Percentiles rank a stretch among this genome's conserved stretches.
Evolutionary conservation across 92 coral and sea anemone species (phyloP).

Genomic region (Parazoanthus atlanticus): DNA sequence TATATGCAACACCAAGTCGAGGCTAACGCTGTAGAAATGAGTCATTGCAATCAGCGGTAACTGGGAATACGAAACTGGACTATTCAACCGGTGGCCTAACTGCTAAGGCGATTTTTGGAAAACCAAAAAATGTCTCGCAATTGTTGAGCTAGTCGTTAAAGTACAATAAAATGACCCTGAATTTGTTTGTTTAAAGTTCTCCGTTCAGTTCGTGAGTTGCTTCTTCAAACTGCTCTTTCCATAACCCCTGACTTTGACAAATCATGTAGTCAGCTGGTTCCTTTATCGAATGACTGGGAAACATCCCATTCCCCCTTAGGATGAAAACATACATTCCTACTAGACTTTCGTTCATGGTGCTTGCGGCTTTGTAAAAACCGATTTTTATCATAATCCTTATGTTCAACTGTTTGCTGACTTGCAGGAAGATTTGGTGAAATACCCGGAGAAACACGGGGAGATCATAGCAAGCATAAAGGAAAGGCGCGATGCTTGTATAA

Average conservation of each 20-base stretch:
- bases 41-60: no score
- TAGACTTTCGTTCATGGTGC: not conserved
- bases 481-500: slow-evolving; percentile 81
- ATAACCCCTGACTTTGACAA: not conserved
- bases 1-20: no score
- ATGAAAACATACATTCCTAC: not conserved
- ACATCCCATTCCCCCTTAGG: not conserved
- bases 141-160: not conserved
- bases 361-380: not conserved
- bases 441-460: slow-evolving; percentile 69
- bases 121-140: not conserved
- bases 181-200: not conserved
- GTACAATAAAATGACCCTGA: not conserved
- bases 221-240: not conserved
- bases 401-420: not conserved
- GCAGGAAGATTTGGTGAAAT: slow-evolving; percentile 78
- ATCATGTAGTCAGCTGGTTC: not conserved
- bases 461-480: slow-evolving; percentile 65
- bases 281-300: not conserved
- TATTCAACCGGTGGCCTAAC: not conserved
- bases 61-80: no score
- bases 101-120: not conserved
- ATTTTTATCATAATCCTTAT: not conserved
- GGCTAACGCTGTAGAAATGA: no score
- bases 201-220: not conserved